phyloP scores from a whole-genome alignment of 2,888 invertebrate genomes.

The Drosophila anceps region DNA sequence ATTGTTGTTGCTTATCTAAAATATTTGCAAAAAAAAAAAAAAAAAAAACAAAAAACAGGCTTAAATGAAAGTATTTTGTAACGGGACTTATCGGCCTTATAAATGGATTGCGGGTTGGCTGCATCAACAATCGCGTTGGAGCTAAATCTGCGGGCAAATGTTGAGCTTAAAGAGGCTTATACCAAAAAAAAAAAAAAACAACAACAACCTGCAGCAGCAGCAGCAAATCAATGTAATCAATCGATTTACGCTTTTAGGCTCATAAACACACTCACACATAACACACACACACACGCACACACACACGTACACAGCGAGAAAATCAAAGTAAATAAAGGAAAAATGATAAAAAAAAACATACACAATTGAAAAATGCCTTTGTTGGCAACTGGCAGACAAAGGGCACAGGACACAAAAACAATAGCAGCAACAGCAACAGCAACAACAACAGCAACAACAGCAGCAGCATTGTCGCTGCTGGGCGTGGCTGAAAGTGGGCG shows the following conservation, averaged over 20 bases:
- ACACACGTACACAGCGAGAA: constrained; percentile 8
- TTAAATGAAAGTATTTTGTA: background rate
- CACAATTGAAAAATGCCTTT: constrained; percentile 81
- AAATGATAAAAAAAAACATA: constrained; percentile 31
- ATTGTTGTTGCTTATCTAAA: constrained; percentile 4
- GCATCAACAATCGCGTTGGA: background rate
- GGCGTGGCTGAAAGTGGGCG: constrained; percentile 40
- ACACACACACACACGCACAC: constrained; percentile 5
- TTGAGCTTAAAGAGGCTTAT: constrained; percentile 46
- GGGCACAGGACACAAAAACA: constrained; percentile 47
- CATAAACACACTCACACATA: constrained; percentile 11
- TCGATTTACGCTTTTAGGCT: constrained; percentile 59
- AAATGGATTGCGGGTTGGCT: constrained; percentile 1
- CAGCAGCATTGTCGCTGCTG: constrained; percentile 27
- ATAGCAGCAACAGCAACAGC: constrained; percentile 19
- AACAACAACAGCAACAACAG: background rate
- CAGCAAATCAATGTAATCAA: constrained; percentile 75
- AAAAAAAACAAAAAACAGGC: too few species aligned
- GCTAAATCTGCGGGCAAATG: constrained; percentile 19
- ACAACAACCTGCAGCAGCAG: background rate
- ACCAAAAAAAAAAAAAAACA: too few species aligned
- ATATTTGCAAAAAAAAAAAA: background rate
- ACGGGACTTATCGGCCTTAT: background rate
- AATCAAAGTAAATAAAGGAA: constrained; percentile 43
- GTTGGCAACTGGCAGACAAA: constrained; percentile 70